Percentiles rank a stretch among this genome's conserved stretches.
Conservation (phyloP, 2,888 invertebrate species). For the Ophioninae sp. region DNA sequence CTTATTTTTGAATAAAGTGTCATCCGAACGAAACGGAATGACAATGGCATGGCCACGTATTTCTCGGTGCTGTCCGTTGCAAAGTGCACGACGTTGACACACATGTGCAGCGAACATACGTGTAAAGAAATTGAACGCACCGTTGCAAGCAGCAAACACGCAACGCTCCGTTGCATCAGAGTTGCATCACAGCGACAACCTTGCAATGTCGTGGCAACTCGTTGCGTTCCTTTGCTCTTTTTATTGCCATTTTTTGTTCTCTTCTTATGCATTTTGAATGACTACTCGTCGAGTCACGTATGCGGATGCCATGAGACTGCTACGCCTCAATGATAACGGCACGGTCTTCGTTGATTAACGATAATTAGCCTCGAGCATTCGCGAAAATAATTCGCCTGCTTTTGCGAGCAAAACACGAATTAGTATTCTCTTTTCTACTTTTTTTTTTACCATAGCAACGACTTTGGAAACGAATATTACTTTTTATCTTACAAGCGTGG, state of each 20-base stretch:
- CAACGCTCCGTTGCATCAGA: slow-evolving; percentile 64
- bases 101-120: slow-evolving; percentile 7
- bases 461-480: too few species aligned
- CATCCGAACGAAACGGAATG: neutral
- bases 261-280: slow-evolving; percentile 16
- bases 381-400: neutral
- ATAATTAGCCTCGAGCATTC: neutral
- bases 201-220: slow-evolving; percentile 69
- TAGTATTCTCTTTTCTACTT: neutral
- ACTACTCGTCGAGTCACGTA: neutral
- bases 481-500: too few species aligned
- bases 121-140: slow-evolving; percentile 49
- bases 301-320: neutral
- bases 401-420: too few species aligned
- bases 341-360: neutral
- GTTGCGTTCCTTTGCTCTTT: slow-evolving; percentile 49
- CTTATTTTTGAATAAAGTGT: neutral
- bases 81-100: slow-evolving; percentile 35
- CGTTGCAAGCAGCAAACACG: slow-evolving; percentile 43
- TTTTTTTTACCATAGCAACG: too few species aligned
- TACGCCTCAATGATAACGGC: neutral
- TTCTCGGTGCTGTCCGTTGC: slow-evolving; percentile 12
- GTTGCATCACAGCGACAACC: slow-evolving; percentile 68
- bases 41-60: slow-evolving; percentile 6
- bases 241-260: slow-evolving; percentile 19